Evolutionary conservation across 2,797 vertebrate genomes (phyloP).

Genomic region (Myotis myotis): DNA sequence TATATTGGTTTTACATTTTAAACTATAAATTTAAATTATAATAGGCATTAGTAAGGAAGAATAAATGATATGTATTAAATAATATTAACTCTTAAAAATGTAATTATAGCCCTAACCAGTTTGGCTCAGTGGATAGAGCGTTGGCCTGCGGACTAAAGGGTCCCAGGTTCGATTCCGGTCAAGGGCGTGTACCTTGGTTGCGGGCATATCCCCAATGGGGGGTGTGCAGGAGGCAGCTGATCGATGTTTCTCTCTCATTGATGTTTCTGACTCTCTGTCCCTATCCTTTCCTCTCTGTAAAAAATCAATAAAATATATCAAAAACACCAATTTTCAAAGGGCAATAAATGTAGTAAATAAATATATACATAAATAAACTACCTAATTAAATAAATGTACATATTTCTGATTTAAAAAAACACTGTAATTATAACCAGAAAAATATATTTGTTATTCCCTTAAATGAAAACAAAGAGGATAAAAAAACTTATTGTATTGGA

Average conservation of each 20-base stretch:
- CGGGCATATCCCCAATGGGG: too few relatives aligned
- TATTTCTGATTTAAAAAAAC: background rate
- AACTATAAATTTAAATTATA: conserved; percentile 8
- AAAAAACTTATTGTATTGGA: background rate
- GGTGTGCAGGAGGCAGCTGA: too few relatives aligned
- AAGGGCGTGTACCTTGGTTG: too few relatives aligned
- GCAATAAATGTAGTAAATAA: background rate
- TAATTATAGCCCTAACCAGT: background rate
- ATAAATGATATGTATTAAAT: background rate
- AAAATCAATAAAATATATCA: background rate
- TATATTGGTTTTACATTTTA: background rate
- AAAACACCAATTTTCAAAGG: background rate
- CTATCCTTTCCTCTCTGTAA: too few relatives aligned
- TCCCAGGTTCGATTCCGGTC: too few relatives aligned
- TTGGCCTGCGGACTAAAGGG: too few relatives aligned
- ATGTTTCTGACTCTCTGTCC: too few relatives aligned
- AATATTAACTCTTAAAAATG: background rate
- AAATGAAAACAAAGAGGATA: background rate
- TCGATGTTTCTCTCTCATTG: too few relatives aligned
- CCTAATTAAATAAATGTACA: background rate
- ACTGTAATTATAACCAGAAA: conserved; percentile 11
- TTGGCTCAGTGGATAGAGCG: too few relatives aligned
- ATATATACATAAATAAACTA: background rate
- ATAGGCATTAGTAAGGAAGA: background rate
- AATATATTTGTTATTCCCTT: conserved; percentile 10